These are phyloP conservation scores for Acronicta aceris DNA, from an alignment of 2,888 invertebrate genomes.

Conservation along the genomic window DNA sequence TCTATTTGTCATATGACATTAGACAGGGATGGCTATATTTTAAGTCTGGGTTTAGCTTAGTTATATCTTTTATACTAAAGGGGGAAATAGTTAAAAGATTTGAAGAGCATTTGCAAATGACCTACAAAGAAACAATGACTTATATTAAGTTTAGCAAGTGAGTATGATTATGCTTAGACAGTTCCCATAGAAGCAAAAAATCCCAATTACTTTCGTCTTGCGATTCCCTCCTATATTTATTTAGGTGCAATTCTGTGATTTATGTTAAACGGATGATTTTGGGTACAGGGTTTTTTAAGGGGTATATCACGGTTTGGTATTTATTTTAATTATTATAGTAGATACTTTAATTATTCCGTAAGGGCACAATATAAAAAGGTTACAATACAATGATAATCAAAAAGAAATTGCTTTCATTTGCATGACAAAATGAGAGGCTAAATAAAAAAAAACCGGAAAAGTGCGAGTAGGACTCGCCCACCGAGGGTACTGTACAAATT, in stretches of 20 bases:
- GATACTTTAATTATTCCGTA: slow-evolving; percentile 8
- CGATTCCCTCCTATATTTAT: slow-evolving; percentile 20
- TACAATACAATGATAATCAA: neutral
- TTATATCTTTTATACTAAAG: too few species aligned
- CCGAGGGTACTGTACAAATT: too few species aligned
- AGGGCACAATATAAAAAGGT: slow-evolving; percentile 13
- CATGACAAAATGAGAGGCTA: too few species aligned
- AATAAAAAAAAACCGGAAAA: too few species aligned
- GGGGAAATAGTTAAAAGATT: too few species aligned
- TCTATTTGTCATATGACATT: neutral
- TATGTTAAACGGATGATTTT: slow-evolving; percentile 51
- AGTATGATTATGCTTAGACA: too few species aligned
- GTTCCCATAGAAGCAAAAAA: neutral
- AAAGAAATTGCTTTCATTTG: neutral
- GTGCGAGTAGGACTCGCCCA: too few species aligned
- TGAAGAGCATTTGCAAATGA: too few species aligned
- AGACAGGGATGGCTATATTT: too few species aligned
- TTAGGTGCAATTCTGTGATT: slow-evolving; percentile 73
- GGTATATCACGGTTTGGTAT: slow-evolving; percentile 35
- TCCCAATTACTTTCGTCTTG: slow-evolving; percentile 11
- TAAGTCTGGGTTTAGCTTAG: too few species aligned
- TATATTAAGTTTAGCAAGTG: neutral
- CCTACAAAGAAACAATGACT: neutral
- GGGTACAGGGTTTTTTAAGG: slow-evolving; percentile 62
- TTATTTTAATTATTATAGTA: slow-evolving; percentile 30